These are phyloP conservation scores for Urocolius indicus DNA, from an alignment of 2,113 vertebrate species.

Conservation along the genomic window DNA sequence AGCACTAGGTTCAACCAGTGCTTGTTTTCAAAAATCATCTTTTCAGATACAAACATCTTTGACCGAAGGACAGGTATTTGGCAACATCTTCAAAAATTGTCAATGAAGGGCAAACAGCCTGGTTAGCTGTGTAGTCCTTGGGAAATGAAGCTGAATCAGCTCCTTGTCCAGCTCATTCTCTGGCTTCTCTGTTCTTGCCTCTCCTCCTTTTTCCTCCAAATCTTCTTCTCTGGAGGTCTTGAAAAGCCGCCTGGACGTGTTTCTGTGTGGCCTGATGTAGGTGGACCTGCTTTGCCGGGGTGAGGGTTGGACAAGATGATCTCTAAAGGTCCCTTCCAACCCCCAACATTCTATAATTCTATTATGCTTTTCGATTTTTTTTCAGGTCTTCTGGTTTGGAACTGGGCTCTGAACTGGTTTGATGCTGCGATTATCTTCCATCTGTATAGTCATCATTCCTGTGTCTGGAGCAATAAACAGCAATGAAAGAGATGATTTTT, in stretches of 20 bases:
- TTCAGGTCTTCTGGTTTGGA: neutral
- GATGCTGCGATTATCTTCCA: neutral
- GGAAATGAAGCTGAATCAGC: neutral
- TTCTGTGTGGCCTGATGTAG: no score
- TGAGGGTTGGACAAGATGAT: no score
- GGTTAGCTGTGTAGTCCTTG: neutral
- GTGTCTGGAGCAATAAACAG: neutral
- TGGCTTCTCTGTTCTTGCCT: neutral
- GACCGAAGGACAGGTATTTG: no score
- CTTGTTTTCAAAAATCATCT: neutral
- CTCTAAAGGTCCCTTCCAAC: no score
- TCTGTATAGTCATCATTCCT: neutral
- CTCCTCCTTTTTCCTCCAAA: neutral
- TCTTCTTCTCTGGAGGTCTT: no score
- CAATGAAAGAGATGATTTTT: neutral
- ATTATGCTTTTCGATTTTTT: neutral
- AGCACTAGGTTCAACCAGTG: neutral
- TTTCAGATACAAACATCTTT: no score
- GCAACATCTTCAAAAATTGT: neutral
- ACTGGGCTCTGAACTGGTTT: neutral
- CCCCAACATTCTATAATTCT: no score
- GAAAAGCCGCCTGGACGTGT: no score
- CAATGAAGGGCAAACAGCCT: neutral
- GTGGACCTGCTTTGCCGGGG: no score
- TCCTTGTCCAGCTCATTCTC: neutral